Conservation (phyloP, 2,797 vertebrate species). For the Melanogrammus aeglefinus region DNA sequence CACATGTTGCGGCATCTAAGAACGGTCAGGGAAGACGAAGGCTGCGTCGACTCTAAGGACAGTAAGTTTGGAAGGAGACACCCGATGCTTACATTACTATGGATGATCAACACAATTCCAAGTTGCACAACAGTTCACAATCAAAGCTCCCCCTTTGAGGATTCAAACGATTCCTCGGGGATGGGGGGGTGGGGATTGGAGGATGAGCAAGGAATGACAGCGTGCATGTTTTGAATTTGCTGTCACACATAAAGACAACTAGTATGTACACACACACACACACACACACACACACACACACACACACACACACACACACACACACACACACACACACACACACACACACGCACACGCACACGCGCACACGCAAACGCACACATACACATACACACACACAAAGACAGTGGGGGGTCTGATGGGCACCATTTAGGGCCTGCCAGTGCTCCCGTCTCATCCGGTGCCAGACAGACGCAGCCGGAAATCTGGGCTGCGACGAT, state of each 20-base stretch:
- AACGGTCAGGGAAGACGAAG: not conserved
- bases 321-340: not conserved
- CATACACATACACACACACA: no score
- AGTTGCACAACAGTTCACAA: conserved; percentile 14
- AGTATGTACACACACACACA: not conserved
- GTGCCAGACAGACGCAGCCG: conserved; percentile 37
- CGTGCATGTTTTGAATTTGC: conserved; percentile 4
- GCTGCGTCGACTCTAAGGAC: not conserved
- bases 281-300: not conserved
- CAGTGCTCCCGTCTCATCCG: conserved; percentile 42
- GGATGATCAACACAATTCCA: not conserved
- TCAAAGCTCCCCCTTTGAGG: conserved; percentile 14
- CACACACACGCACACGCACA: not conserved
- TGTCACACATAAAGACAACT: not conserved
- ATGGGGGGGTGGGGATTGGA: not conserved
- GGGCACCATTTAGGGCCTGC: conserved; percentile 45
- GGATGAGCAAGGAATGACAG: not conserved
- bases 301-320: not conserved
- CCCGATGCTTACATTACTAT: not conserved
- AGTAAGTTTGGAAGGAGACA: not conserved
- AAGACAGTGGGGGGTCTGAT: conserved; percentile 35
- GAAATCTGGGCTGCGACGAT: conserved; percentile 32
- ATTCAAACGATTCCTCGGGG: conserved; percentile 10
- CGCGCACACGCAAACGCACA: no score
- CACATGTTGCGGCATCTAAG: not conserved